A percentile compares a stretch with the other conserved stretches of the same genome.
Conservation (phyloP, 2,113 vertebrate genomes). For the Gambusia affinis region DNA sequence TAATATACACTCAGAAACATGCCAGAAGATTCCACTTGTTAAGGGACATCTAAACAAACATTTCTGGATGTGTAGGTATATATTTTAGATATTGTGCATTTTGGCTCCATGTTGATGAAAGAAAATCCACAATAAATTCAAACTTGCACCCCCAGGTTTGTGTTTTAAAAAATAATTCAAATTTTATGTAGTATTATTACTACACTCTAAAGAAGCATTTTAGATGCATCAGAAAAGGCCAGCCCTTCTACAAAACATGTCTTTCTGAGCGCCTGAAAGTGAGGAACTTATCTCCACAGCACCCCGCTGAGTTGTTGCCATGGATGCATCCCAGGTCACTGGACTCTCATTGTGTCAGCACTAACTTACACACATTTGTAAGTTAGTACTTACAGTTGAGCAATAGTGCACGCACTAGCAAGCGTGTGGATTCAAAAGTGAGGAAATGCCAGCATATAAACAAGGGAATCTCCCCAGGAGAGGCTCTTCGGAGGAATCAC, state of each 20-base stretch:
- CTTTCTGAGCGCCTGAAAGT: background rate
- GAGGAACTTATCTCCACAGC: conserved; percentile 6
- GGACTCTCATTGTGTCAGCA: conserved; percentile 58
- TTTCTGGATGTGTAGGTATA: background rate
- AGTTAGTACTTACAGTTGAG: conserved; percentile 14
- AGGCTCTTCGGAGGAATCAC: conserved; percentile 77
- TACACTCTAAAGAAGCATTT: too few species aligned
- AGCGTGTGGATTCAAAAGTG: conserved; percentile 12
- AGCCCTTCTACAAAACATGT: background rate
- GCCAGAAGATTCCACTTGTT: background rate
- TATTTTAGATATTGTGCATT: background rate
- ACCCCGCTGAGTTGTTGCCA: conserved; percentile 58
- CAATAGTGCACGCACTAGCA: conserved; percentile 12
- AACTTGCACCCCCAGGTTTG: background rate
- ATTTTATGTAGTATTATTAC: too few species aligned
- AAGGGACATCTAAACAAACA: background rate
- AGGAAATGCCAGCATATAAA: conserved; percentile 70
- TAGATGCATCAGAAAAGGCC: background rate
- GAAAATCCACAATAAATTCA: background rate
- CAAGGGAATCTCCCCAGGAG: conserved; percentile 77
- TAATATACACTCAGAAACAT: background rate
- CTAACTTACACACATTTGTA: conserved; percentile 48
- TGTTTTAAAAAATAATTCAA: background rate
- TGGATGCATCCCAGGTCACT: conserved; percentile 45
- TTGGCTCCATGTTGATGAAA: background rate